phyloP scores from a whole-genome alignment of 2,797 vertebrate genomes.

The Acomys russatus region DNA sequence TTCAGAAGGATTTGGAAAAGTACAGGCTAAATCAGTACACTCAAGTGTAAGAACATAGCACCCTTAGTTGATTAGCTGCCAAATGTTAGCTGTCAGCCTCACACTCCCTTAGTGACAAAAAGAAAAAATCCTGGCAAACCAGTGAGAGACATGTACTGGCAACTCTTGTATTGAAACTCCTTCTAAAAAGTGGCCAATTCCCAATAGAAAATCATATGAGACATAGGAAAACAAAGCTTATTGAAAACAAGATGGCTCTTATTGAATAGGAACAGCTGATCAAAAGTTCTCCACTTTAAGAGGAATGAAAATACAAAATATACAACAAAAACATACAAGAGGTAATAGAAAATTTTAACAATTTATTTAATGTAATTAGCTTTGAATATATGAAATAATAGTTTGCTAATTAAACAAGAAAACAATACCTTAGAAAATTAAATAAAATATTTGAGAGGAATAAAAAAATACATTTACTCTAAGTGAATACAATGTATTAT shows the following conservation, averaged over 20 bases:
- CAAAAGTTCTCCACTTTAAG: neutral
- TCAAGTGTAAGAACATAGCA: neutral
- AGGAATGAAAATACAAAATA: neutral
- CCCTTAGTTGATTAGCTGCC: slow-evolving; percentile 7
- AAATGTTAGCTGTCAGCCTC: neutral
- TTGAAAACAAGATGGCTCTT: neutral
- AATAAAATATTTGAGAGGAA: neutral
- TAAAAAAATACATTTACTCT: neutral
- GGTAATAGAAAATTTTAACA: neutral
- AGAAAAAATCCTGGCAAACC: neutral
- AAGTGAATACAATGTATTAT: neutral
- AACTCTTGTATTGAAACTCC: neutral
- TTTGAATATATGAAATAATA: neutral
- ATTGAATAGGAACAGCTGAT: neutral
- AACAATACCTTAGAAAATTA: neutral
- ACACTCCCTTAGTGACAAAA: neutral
- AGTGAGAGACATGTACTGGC: neutral
- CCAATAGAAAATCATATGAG: neutral
- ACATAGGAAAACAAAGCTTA: neutral
- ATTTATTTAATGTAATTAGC: neutral
- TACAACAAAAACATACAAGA: neutral
- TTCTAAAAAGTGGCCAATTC: neutral
- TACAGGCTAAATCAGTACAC: neutral
- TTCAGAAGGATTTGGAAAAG: neutral
- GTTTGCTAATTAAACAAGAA: neutral